Evolutionary conservation across 2,113 vertebrate genomes (phyloP).

Genomic region (Pampusana beccarii): DNA sequence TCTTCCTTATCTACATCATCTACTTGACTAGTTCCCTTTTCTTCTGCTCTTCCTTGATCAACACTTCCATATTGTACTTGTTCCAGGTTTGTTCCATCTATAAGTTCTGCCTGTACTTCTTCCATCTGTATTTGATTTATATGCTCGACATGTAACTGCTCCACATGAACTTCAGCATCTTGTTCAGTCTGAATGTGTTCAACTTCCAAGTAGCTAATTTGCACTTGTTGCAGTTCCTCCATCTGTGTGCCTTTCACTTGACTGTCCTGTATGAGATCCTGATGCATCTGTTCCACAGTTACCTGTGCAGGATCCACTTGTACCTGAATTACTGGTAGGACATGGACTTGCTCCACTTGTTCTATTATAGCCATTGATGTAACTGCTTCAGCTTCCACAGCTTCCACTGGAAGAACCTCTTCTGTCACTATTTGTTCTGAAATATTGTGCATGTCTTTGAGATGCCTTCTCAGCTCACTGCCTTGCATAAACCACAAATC

Average conservation of each 20-base stretch:
- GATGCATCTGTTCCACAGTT: constrained; percentile 84
- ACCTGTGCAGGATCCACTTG: constrained; percentile 86
- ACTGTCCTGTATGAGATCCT: constrained; percentile 82
- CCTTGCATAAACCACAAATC: constrained; percentile 97
- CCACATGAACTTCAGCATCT: constrained; percentile 82
- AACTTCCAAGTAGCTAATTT: constrained; percentile 83
- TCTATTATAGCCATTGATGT: constrained; percentile 83
- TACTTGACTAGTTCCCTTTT: constrained; percentile 22
- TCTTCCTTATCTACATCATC: constrained; percentile 37
- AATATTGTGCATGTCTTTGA: constrained; percentile 84
- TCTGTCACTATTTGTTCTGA: constrained; percentile 80
- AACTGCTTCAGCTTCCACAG: constrained; percentile 76
- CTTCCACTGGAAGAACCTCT: constrained; percentile 81
- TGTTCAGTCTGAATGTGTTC: constrained; percentile 84
- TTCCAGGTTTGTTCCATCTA: constrained; percentile 71
- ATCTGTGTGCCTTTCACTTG: constrained; percentile 76
- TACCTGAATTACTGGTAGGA: constrained; percentile 87
- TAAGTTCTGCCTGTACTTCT: constrained; percentile 79
- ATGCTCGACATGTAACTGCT: constrained; percentile 79
- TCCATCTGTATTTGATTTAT: constrained; percentile 83
- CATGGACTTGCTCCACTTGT: constrained; percentile 88
- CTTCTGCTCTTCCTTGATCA: constrained; percentile 63
- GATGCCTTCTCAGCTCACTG: constrained; percentile 86
- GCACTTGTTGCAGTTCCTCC: constrained; percentile 79
- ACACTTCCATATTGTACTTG: constrained; percentile 69